These are phyloP conservation scores for Heliopora coerulea DNA, from an alignment of 92 coral and sea anemone species.

Conservation along the genomic window DNA sequence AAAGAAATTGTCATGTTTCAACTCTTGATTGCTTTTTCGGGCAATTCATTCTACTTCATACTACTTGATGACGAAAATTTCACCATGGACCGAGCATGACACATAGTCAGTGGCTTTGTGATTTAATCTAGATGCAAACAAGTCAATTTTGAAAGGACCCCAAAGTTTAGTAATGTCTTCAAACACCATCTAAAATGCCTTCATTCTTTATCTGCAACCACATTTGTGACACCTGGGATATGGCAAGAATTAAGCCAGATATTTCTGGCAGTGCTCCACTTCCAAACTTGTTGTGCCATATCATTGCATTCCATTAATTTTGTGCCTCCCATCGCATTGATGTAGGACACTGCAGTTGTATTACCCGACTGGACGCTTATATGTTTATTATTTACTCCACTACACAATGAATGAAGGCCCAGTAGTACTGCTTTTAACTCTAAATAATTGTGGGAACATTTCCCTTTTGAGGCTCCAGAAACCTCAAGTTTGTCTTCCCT, in stretches of 20 bases:
- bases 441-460: slow-evolving; percentile 36
- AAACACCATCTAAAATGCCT: slow-evolving; percentile 35
- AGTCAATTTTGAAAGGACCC: slow-evolving; percentile 37
- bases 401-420: slow-evolving; percentile 46
- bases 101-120: too few relatives aligned
- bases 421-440: slow-evolving; percentile 44
- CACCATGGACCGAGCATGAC: too few relatives aligned
- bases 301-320: slow-evolving; percentile 35
- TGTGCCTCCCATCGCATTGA: slow-evolving; percentile 52
- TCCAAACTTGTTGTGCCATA: slow-evolving; percentile 39
- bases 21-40: too few relatives aligned
- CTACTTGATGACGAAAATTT: too few relatives aligned
- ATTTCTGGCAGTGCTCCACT: slow-evolving; percentile 39
- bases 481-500: slow-evolving; percentile 43
- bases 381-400: slow-evolving; percentile 19
- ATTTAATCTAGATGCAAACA: slow-evolving; percentile 49
- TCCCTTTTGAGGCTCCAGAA: slow-evolving; percentile 32
- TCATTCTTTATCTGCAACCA: slow-evolving; percentile 37
- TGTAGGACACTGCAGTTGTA: slow-evolving; percentile 39
- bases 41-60: too few relatives aligned
- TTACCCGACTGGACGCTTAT: slow-evolving; percentile 47
- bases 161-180: slow-evolving; percentile 10
- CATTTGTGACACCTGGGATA: slow-evolving; percentile 44
- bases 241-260: slow-evolving; percentile 47
- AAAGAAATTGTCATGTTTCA: too few relatives aligned